phyloP scores from a whole-genome alignment of 2,888 invertebrate species.

The Campoplex nolae region DNA sequence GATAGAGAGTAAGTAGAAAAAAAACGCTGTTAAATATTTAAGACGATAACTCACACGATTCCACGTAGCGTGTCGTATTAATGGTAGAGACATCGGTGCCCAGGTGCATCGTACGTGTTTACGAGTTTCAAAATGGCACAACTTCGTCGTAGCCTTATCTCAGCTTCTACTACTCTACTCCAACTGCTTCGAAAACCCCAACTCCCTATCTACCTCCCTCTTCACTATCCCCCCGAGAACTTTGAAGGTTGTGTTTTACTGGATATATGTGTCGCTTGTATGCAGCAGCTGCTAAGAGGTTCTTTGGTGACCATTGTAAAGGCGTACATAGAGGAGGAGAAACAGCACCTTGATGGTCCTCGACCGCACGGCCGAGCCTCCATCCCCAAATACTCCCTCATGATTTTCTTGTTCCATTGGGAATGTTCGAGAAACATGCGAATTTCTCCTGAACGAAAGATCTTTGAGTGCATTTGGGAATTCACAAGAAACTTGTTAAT shows the following conservation, averaged over 20 bases:
- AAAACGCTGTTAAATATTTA: conserved; percentile 75
- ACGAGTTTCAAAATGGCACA: conserved; percentile 79
- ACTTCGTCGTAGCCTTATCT: conserved; percentile 64
- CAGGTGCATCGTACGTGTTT: conserved; percentile 82
- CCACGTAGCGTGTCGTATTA: conserved; percentile 76
- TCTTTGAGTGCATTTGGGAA: conserved; percentile 16
- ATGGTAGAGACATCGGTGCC: conserved; percentile 79
- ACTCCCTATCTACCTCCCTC: conserved; percentile 2
- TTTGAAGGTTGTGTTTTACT: conserved; percentile 78
- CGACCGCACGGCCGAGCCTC: conserved; percentile 50
- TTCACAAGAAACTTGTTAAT: conserved; percentile 35
- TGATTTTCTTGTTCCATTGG: conserved; percentile 59
- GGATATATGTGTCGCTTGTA: conserved; percentile 72
- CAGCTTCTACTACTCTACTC: conserved; percentile 36
- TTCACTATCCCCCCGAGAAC: conserved; percentile 65
- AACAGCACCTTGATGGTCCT: conserved; percentile 58
- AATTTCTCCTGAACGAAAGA: conserved; percentile 9
- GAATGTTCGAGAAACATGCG: conserved; percentile 13
- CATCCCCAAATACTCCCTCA: conserved; percentile 51
- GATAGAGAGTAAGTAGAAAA: conserved; percentile 25
- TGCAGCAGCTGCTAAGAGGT: conserved; percentile 74
- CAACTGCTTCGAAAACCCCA: conserved; percentile 26
- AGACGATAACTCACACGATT: conserved; percentile 75
- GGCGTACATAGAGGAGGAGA: conserved; percentile 40
- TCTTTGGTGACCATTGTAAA: conserved; percentile 56